Conservation (phyloP, 2,888 invertebrate genomes). For the Scaptomyza polygonia region DNA sequence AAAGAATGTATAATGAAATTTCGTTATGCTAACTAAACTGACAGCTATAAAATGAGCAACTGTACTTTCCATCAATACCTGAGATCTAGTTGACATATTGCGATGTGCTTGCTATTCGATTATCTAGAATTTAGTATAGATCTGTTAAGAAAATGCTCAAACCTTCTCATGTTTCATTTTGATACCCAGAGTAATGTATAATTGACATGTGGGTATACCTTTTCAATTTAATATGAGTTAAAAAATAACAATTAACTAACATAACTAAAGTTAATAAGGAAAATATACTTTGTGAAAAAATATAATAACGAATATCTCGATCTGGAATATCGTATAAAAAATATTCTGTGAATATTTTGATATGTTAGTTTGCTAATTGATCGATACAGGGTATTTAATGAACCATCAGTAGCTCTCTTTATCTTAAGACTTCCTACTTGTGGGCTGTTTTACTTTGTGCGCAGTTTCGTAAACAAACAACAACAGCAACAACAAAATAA, state of each 20-base stretch:
- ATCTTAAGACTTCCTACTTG: neutral
- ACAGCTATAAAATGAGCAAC: neutral
- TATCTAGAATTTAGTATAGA: neutral
- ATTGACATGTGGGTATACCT: too few species aligned
- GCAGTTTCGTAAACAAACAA: constrained; percentile 57
- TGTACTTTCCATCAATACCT: neutral
- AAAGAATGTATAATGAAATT: too few species aligned
- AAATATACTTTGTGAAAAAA: too few species aligned
- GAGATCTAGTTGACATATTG: constrained; percentile 15
- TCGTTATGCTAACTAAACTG: constrained; percentile 12
- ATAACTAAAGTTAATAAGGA: too few species aligned
- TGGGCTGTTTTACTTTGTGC: constrained; percentile 25
- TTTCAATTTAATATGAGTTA: too few species aligned
- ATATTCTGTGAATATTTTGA: neutral
- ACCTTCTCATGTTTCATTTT: neutral
- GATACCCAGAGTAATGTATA: neutral
- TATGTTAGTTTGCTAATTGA: neutral
- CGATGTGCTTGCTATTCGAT: neutral
- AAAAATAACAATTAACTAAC: too few species aligned
- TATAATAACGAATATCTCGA: too few species aligned
- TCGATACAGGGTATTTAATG: neutral
- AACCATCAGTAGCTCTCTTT: too few species aligned
- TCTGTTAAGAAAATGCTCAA: constrained; percentile 2
- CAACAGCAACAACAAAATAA: neutral
- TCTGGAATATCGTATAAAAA: too few species aligned